Evolutionary conservation across 2,113 vertebrate genomes (phyloP), one percentile per base, ranked within the genome.

Genomic region (Hyla sarda): DNA sequence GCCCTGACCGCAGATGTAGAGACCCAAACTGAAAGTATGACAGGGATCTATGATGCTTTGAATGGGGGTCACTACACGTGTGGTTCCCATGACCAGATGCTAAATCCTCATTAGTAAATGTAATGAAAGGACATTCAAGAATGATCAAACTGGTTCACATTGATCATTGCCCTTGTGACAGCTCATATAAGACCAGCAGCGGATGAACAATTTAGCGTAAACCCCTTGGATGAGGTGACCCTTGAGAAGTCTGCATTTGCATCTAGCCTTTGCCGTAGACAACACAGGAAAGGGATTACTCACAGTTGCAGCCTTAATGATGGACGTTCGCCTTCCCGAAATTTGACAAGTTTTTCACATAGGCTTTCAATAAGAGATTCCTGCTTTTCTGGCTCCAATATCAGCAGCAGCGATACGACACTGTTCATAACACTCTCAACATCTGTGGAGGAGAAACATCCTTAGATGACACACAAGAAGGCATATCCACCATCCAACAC

Each of bases 341-440:
- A 98, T 91, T 99, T 99, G 47, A 98, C 96, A 87, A 99, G 89
- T 85, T 99, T 99, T 93, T 99, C 98, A 93, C 97, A 99, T 0
- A 99, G 93, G 92, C 93, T 98, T 92, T 99, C 97, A 76, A 99
- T 98, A 81, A 99, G 92, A 37, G 96, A 94, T 91, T 98, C 97
- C 84, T 99, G 97, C 89, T 99, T 99, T 60, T 98, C 97, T 9
- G 97, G 94, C 91, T 99, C 97, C 96, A 99, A 92, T 89, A 99
- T 99, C 87, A 99, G 92, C 48, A 99, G 93, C 88, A 99, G 93
- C 52, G 97, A 99, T 12, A 99, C 97, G 2, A 99, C 97, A 10
- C 98, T 99, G 94, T 99, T 99, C 98, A 99, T 98, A 88, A 97
- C 96, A 1, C 97, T 99, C 94, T 99, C 97, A 17, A 98, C 97